Evolutionary conservation across 2,888 invertebrate species (phyloP).

Genomic region (Chydorus sphaericus): DNA sequence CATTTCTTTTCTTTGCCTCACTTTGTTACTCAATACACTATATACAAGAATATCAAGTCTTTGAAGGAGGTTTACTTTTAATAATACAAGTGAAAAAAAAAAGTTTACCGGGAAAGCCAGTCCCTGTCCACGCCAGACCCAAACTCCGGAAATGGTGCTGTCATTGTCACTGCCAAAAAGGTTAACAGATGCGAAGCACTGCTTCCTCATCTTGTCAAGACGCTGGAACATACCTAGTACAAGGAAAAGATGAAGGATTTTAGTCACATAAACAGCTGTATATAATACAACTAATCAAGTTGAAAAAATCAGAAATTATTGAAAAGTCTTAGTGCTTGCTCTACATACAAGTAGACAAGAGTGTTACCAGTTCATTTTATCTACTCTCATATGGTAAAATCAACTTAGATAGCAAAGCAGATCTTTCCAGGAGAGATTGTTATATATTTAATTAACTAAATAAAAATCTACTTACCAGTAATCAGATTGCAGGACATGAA

Average conservation of each 20-base stretch:
- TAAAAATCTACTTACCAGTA: slow-evolving; percentile 53
- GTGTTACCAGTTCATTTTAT: no score
- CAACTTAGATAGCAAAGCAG: no score
- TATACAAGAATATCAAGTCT: background rate
- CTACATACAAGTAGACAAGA: no score
- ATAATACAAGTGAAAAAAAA: background rate
- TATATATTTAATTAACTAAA: no score
- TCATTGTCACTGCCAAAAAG: slow-evolving; percentile 86
- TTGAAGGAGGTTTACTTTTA: background rate
- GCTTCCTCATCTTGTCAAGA: slow-evolving; percentile 93
- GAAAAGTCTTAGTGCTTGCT: no score
- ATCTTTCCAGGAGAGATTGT: no score
- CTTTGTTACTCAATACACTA: background rate
- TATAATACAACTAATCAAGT: background rate
- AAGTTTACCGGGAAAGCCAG: slow-evolving; percentile 61
- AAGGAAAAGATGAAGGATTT: background rate
- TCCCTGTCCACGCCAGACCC: slow-evolving; percentile 95
- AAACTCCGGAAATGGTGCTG: slow-evolving; percentile 86
- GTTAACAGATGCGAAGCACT: slow-evolving; percentile 83
- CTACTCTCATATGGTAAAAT: no score
- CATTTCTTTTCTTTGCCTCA: slow-evolving; percentile 9
- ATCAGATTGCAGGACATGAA: slow-evolving; percentile 99
- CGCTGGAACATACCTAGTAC: slow-evolving; percentile 88
- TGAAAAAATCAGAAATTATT: background rate
- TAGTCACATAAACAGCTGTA: background rate